Conservation (phyloP, 2,113 vertebrate species). For the Ornithorhynchus anatinus region DNA sequence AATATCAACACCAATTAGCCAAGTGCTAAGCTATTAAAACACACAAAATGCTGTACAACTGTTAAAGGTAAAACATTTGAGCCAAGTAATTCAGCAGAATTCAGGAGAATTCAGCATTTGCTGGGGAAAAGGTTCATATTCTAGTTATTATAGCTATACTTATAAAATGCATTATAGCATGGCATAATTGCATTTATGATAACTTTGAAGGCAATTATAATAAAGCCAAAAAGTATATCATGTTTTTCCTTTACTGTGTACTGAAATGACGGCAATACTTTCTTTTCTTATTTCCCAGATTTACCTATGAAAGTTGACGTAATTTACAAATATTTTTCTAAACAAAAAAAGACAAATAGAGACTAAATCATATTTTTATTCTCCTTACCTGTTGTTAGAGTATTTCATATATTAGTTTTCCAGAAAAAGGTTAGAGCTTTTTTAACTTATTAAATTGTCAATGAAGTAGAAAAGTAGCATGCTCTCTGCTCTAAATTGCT, state of each 20-base stretch:
- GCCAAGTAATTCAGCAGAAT: too few species aligned
- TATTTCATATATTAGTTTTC: conserved; percentile 33
- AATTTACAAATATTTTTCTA: neutral
- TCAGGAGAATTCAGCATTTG: neutral
- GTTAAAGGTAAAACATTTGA: neutral
- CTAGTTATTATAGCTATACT: neutral
- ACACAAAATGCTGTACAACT: neutral
- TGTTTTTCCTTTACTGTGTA: neutral
- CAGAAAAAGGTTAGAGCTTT: conserved; percentile 12
- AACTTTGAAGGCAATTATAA: neutral
- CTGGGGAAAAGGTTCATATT: neutral
- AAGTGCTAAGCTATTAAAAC: neutral
- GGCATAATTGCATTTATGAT: neutral
- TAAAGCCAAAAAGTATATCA: neutral
- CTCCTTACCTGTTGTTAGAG: neutral
- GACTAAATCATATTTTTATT: neutral
- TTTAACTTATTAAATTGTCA: conserved; percentile 45
- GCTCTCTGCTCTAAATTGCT: conserved; percentile 25
- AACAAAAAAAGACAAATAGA: neutral
- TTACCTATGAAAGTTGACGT: neutral
- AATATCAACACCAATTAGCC: neutral
- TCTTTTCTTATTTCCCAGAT: neutral
- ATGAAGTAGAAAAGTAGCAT: conserved; percentile 8
- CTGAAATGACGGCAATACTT: neutral
- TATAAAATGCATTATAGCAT: neutral